Evolutionary conservation across 1,140 invertebrate species (phyloP), one percentile per base, ranked within the genome.

Genomic region (Neodiprion virginianus): DNA sequence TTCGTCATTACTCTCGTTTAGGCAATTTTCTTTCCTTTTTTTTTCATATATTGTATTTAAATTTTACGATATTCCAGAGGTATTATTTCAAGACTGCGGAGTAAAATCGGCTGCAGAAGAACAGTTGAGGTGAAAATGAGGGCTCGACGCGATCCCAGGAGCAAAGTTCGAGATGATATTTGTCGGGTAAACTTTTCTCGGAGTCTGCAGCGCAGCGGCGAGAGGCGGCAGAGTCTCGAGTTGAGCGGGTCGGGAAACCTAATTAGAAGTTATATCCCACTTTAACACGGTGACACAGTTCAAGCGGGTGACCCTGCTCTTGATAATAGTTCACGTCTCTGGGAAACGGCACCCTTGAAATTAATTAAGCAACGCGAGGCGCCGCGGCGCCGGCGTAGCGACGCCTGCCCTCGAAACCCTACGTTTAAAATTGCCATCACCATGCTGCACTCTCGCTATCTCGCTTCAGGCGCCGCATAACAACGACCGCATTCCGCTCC

Each of bases 271-370:
- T 61, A 40, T 40, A 61, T 61, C 53, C n/a, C 5, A 61, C 53
- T 61, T 61, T 61, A 61, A 61, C 53, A 61, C 53, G 5, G 53
- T 61, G 53, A 61, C 53, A 61, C 53, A 61, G 53, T 61, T 61
- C 5, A 17, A 4, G 53, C 28, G 53, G 11, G 53, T 61, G 53
- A 61, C 53, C 53, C 53, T 61, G 53, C 53, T 61, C 53, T 61
- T 61, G 53, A 61, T 61, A 61, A 61, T 61, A 17, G 53, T 17
- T 61, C 53, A 61, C 53, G 53, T 61, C 53, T 17, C 53, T 8
- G 53, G n/a, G 5, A 17, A 61, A 61, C 53, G 53, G 53, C 53
- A 61, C 53, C 53, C 53, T 61, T 61, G 53, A 61, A 61, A 61
- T 61, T 61, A 61, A 61, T 61, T 61, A 61, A 61, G 7, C n/a